Evolutionary conservation across 2,888 invertebrate species (phyloP).

Genomic region (Cylloceria caligata): DNA sequence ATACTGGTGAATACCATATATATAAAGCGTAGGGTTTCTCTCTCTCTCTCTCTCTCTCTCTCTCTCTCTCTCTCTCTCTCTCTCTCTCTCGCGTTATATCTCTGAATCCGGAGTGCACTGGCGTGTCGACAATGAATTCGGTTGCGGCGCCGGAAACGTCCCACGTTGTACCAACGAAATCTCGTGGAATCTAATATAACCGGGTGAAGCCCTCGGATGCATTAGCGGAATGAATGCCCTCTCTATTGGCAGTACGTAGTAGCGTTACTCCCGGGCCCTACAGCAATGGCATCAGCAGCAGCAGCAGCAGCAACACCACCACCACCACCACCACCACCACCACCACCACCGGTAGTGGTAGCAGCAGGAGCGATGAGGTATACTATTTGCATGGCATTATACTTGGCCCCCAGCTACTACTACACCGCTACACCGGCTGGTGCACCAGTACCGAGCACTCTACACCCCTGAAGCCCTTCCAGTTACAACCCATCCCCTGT

Average conservation of each 20-base stretch:
- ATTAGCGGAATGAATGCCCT: constrained; percentile 83
- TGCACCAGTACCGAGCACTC: constrained; percentile 39
- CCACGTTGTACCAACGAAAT: constrained; percentile 63
- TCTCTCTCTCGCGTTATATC: neutral
- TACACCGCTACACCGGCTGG: constrained; percentile 36
- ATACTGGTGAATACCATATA: constrained; percentile 53
- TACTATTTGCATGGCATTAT: constrained; percentile 82
- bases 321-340: constrained; percentile 70
- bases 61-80: neutral
- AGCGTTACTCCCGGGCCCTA: constrained; percentile 70
- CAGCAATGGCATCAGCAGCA: too few species aligned
- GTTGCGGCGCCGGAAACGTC: constrained; percentile 60
- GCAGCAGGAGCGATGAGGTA: constrained; percentile 80
- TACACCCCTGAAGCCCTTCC: constrained; percentile 51
- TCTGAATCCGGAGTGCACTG: constrained; percentile 8
- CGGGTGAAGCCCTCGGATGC: constrained; percentile 77
- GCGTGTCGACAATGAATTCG: constrained; percentile 56
- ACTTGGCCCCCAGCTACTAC: constrained; percentile 74
- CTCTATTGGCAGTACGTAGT: constrained; percentile 66
- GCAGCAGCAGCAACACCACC: constrained; percentile 74
- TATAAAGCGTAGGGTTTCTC: neutral
- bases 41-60: neutral
- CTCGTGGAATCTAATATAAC: constrained; percentile 81
- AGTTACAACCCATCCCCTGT: constrained; percentile 60
- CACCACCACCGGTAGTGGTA: constrained; percentile 72